These are phyloP conservation scores for Cordilura impudica DNA, from an alignment of 2,888 invertebrate genomes.

Conservation along the genomic window DNA sequence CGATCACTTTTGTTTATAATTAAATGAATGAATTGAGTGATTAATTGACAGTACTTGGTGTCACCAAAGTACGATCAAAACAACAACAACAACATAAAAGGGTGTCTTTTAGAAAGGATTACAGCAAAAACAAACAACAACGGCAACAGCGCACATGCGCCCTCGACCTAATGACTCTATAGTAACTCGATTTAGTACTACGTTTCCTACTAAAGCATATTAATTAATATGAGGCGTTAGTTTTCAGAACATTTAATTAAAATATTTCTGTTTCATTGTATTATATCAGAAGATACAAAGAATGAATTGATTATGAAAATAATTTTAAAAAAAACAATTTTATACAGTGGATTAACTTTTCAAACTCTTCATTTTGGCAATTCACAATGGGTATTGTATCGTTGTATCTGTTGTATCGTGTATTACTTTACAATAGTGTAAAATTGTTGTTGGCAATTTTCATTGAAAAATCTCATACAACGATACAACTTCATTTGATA, in stretches of 20 bases:
- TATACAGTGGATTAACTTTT: too few species aligned
- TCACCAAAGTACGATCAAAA: slow-evolving; percentile 48
- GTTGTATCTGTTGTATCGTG: not conserved
- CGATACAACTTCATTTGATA: too few species aligned
- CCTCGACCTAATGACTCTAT: slow-evolving; percentile 18
- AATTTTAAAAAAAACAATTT: too few species aligned
- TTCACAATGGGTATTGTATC: too few species aligned
- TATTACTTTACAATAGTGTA: not conserved
- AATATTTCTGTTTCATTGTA: slow-evolving; percentile 27
- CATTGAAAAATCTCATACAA: too few species aligned
- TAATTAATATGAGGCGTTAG: slow-evolving; percentile 51
- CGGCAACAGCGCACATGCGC: slow-evolving; percentile 9
- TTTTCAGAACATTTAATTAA: slow-evolving; percentile 43
- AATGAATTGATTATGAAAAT: too few species aligned
- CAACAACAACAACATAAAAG: not conserved
- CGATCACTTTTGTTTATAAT: slow-evolving; percentile 15
- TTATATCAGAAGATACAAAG: too few species aligned
- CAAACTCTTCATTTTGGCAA: too few species aligned
- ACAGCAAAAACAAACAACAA: slow-evolving; percentile 2
- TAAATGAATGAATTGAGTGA: slow-evolving; percentile 59
- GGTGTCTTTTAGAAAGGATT: slow-evolving; percentile 45
- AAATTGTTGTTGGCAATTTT: too few species aligned
- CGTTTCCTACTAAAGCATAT: slow-evolving; percentile 18
- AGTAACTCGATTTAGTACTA: not conserved
- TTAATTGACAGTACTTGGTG: slow-evolving; percentile 62